These are phyloP conservation scores for Cyprinodon brontotheroides DNA, from an alignment of 2,113 vertebrate species.

Conservation along the genomic window DNA sequence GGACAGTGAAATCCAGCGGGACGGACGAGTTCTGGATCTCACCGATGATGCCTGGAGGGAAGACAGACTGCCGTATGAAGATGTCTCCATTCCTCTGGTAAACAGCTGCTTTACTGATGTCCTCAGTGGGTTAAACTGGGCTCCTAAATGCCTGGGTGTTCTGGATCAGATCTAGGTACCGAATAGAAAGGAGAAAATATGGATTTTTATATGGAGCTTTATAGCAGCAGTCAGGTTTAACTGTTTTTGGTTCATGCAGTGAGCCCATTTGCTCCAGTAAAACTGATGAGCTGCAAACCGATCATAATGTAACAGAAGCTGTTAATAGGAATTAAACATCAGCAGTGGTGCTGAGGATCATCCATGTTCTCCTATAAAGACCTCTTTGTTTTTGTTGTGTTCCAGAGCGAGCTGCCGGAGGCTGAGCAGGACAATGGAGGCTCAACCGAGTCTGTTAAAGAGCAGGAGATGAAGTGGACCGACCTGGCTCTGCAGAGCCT, in stretches of 20 bases:
- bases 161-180: too few species aligned
- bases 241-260: too few species aligned
- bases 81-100: slow-evolving; percentile 96
- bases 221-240: too few species aligned
- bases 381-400: neutral
- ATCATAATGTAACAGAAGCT: too few species aligned
- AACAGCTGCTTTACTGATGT: neutral
- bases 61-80: slow-evolving; percentile 93
- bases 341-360: too few species aligned
- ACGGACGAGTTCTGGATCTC: slow-evolving; percentile 94
- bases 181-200: too few species aligned
- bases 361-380: too few species aligned
- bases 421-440: slow-evolving; percentile 98
- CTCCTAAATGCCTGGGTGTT: too few species aligned
- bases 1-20: slow-evolving; percentile 97
- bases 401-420: slow-evolving; percentile 94
- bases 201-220: neutral
- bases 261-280: too few species aligned
- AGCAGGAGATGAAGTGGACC: slow-evolving; percentile 99
- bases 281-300: too few species aligned
- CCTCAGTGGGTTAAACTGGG: too few species aligned
- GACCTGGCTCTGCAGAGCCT: slow-evolving; percentile 94
- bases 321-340: too few species aligned
- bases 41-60: slow-evolving; percentile 98
- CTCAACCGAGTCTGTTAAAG: slow-evolving; percentile 95